Evolutionary conservation across 2,888 invertebrate species (phyloP), one percentile per base, ranked within the genome.

Genomic region (Agrenia bidenticulata): DNA sequence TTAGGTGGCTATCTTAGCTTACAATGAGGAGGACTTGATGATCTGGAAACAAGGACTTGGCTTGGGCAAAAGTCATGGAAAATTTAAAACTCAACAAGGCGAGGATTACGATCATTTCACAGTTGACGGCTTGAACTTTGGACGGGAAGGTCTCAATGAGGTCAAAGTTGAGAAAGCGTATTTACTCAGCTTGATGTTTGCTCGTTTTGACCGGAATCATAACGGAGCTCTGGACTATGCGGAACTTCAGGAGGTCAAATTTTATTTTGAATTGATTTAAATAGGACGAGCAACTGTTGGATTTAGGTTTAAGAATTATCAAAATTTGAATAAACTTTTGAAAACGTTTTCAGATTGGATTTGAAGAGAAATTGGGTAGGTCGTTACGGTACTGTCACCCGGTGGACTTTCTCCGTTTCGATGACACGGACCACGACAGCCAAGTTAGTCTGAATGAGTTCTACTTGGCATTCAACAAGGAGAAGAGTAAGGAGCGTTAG

Each of bases 391-490:
- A 66, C 56, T 71, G 70, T 64, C 70, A 71, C 45, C 62, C 67
- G 37, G 82, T 85, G 2, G 87, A 88, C 78, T 85, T 89, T 84
- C 83, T 89, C 64, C 83, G 82, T 66, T 88, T 84, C 79, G 89
- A 89, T 77, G 88, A 89, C 78, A 80, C 83, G 11, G 85, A 88
- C 78, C 83, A 84, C 72, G 87, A 88, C 77, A 85, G 84, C 21
- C 84, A 84, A 73, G 80, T 88, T 54, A 86, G 85, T 78, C 85
- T 88, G 73, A 86, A 87, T 77, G 89, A 89, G 79, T 89, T 89
- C 80, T 87, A 88, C 79, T 83, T 85, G 73, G 88, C 89, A 65
- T 89, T 89, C 32, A 32, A 32, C 32, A 32, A 32, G 11, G 5
- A n/a, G n/a, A n/a, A n/a, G n/a, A n/a, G n/a, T n/a, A n/a, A n/a